Evolutionary conservation across 2,113 vertebrate species (phyloP).

Genomic region (Pollachius pollachius): DNA sequence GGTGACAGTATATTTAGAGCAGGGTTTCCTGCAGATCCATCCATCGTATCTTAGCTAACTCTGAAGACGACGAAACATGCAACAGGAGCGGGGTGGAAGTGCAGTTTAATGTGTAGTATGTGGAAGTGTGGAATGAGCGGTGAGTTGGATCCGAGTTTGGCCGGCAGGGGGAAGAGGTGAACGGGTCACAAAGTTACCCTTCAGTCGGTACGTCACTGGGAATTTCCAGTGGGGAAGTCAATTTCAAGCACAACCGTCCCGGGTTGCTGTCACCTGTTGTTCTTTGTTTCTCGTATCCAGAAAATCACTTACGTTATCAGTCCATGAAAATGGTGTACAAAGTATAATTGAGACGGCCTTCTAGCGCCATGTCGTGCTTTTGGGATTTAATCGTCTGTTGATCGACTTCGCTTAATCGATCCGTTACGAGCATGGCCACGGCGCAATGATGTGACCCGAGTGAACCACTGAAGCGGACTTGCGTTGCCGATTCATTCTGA

Average conservation of each 20-base stretch:
- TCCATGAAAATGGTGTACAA: not conserved
- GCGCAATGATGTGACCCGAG: slow-evolving; percentile 33
- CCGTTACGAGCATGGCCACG: slow-evolving; percentile 24
- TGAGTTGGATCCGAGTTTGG: not conserved
- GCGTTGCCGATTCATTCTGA: too few species aligned
- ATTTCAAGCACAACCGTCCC: slow-evolving; percentile 34
- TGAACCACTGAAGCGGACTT: too few species aligned
- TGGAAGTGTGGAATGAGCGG: not conserved
- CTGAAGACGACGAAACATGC: too few species aligned
- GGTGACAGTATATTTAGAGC: too few species aligned
- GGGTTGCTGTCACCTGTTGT: slow-evolving; percentile 32
- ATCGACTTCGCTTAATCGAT: not conserved
- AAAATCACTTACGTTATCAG: not conserved
- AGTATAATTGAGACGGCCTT: too few species aligned
- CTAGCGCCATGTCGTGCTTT: not conserved
- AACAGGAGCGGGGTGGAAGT: too few species aligned
- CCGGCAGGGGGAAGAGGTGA: slow-evolving; percentile 39
- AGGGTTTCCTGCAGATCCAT: too few species aligned
- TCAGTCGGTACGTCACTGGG: slow-evolving; percentile 65
- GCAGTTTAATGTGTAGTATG: too few species aligned
- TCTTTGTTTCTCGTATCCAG: not conserved
- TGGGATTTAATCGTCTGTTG: too few species aligned
- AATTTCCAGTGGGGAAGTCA: slow-evolving; percentile 75
- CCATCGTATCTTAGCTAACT: too few species aligned
- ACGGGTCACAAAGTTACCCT: not conserved